Percentiles rank a stretch among this genome's conserved stretches.
Conservation (phyloP, 2,888 invertebrate genomes). For the Mantis religiosa region DNA sequence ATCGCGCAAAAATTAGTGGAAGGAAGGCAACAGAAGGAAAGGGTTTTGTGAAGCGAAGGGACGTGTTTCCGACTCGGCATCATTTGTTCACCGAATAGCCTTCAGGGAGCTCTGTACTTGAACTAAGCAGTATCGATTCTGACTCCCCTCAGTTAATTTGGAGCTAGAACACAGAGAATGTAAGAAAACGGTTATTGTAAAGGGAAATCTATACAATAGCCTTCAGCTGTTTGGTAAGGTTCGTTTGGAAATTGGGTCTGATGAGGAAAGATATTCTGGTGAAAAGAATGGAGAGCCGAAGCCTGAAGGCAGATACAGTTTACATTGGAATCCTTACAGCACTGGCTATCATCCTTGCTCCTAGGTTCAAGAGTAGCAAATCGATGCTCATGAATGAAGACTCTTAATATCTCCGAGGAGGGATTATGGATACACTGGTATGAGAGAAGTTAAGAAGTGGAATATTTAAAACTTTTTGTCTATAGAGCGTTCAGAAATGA, state of each 20-base stretch:
- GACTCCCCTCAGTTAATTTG: neutral
- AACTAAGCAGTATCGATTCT: neutral
- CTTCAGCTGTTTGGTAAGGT: neutral
- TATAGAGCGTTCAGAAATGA: no score
- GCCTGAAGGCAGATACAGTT: neutral
- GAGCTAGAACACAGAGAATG: neutral
- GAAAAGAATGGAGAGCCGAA: neutral
- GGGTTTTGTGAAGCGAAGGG: no score
- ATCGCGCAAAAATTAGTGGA: no score
- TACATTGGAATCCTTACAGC: no score
- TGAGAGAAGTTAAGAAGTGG: no score
- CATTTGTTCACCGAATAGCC: neutral
- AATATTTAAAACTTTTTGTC: no score
- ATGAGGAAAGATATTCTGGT: neutral
- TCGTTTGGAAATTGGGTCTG: neutral
- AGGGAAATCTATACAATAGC: neutral
- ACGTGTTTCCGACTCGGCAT: neutral
- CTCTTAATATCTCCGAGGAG: no score
- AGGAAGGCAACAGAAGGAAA: no score
- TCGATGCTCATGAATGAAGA: no score
- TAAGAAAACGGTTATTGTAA: neutral
- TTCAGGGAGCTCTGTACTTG: neutral
- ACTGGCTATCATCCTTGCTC: no score
- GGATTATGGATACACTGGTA: no score
- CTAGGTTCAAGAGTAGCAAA: no score